phyloP scores from a whole-genome alignment of 2,797 vertebrate species.

The Gastrophryne carolinensis region DNA sequence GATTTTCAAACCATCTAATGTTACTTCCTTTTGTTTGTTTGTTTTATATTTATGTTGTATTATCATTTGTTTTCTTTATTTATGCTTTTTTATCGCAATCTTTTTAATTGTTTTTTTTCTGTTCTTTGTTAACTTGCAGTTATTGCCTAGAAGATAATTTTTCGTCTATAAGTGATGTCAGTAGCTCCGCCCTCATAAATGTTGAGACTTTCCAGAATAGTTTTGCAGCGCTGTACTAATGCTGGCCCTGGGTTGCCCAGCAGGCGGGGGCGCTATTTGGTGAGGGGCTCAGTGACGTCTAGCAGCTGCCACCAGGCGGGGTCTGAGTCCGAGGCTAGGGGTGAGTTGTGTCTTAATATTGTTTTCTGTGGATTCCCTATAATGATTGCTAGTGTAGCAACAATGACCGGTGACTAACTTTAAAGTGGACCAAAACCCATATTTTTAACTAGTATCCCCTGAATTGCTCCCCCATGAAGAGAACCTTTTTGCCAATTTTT shows the following conservation, averaged over 20 bases:
- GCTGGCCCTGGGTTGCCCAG: not conserved
- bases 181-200: not conserved
- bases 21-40: not conserved
- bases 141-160: not conserved
- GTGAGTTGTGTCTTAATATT: conserved; percentile 14
- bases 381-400: no score
- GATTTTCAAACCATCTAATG: no score
- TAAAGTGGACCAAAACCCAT: no score
- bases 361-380: no score
- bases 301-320: not conserved
- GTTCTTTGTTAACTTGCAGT: conserved; percentile 12
- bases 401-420: no score
- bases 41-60: not conserved
- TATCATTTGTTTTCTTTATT: not conserved
- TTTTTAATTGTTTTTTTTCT: not conserved
- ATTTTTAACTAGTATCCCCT: no score
- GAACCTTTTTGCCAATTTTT: no score
- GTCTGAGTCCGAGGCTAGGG: not conserved
- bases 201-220: conserved; percentile 9
- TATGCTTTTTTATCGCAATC: not conserved
- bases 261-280: not conserved
- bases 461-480: no score
- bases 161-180: not conserved
- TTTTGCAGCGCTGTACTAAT: not conserved
- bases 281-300: not conserved